phyloP scores from a whole-genome alignment of 2,113 vertebrate species.

The Pungitius pungitius region DNA sequence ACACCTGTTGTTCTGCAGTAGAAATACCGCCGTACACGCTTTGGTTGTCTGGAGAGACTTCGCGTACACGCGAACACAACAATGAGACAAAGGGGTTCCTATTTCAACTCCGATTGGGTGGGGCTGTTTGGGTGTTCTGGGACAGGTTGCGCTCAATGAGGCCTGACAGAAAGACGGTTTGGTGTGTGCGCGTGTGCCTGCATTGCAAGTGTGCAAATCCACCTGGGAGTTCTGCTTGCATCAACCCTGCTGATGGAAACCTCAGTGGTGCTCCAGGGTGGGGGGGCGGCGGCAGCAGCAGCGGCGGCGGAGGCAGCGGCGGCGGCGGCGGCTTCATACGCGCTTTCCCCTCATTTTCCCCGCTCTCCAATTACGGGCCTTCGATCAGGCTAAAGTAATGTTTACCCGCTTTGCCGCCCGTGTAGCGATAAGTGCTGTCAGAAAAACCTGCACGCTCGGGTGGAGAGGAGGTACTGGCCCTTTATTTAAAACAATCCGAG shows the following conservation, averaged over 20 bases:
- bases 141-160: constrained; percentile 58
- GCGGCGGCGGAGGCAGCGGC: neutral
- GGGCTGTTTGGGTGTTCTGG: constrained; percentile 53
- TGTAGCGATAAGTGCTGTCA: constrained; percentile 69
- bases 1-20: constrained; percentile 47
- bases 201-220: no score
- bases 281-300: neutral
- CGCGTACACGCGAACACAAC: constrained; percentile 29
- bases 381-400: constrained; percentile 74
- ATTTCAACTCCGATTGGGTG: constrained; percentile 37
- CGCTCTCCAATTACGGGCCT: constrained; percentile 70
- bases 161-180: constrained; percentile 52
- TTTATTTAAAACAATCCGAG: constrained; percentile 78
- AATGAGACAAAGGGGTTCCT: constrained; percentile 30
- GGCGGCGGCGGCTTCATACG: constrained; percentile 8
- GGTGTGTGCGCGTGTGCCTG: constrained; percentile 2
- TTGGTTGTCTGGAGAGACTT: constrained; percentile 48
- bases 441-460: constrained; percentile 57
- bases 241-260: constrained; percentile 62
- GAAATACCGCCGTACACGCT: constrained; percentile 37
- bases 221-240: constrained; percentile 52
- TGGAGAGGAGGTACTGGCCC: constrained; percentile 59
- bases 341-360: constrained; percentile 34
- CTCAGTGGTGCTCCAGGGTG: constrained; percentile 37
- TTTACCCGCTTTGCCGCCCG: constrained; percentile 56